Evolutionary conservation across 2,797 vertebrate species (phyloP).

Genomic region (Acestrorhynchus altus): DNA sequence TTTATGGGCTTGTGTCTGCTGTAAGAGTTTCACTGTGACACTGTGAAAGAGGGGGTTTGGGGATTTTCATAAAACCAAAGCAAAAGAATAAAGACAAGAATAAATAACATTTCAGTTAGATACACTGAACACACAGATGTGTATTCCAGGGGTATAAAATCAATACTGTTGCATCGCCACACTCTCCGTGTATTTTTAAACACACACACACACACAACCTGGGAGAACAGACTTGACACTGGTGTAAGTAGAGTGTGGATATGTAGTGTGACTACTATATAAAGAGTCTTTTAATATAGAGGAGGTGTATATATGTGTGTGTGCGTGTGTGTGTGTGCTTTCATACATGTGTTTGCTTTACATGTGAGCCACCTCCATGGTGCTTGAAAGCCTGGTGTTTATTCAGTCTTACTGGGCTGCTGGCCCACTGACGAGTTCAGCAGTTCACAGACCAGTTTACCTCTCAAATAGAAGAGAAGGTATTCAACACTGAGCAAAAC

Average conservation of each 20-base stretch:
- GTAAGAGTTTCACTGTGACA: constrained; percentile 26
- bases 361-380: constrained; percentile 37
- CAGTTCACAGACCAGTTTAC: constrained; percentile 25
- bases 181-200: neutral
- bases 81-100: too few species aligned
- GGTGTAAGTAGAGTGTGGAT: constrained; percentile 39
- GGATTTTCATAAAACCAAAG: too few species aligned
- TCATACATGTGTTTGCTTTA: constrained; percentile 48
- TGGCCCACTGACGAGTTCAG: constrained; percentile 33
- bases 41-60: constrained; percentile 8
- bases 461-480: constrained; percentile 3
- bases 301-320: constrained; percentile 20
- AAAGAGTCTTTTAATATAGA: constrained; percentile 47
- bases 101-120: too few species aligned
- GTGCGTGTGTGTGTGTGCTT: constrained; percentile 28
- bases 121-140: too few species aligned
- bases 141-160: neutral
- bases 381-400: constrained; percentile 38
- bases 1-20: constrained; percentile 22
- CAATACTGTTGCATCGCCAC: neutral
- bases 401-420: constrained; percentile 33
- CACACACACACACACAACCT: constrained; percentile 1
- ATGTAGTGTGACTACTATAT: constrained; percentile 24
- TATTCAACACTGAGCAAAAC: neutral
- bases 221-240: constrained; percentile 8